Evolutionary conservation across 2,888 invertebrate genomes (phyloP).

Genomic region (Campoplex nolae): DNA sequence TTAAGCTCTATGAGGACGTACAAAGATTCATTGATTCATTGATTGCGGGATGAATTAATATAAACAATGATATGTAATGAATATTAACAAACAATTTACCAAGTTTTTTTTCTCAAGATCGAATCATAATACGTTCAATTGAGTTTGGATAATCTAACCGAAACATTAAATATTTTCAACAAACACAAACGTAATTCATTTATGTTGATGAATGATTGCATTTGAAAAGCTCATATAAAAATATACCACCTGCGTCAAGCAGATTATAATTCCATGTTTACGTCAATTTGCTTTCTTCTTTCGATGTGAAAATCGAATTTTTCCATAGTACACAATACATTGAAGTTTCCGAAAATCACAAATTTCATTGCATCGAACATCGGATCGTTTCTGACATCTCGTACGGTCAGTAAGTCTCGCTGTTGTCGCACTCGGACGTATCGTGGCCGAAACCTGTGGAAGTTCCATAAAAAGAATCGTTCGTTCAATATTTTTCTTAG

Average conservation of each 20-base stretch:
- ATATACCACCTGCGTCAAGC: constrained; percentile 74
- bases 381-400: constrained; percentile 4
- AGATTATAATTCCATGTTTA: constrained; percentile 47
- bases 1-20: neutral
- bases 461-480: constrained; percentile 65
- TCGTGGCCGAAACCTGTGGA: constrained; percentile 95
- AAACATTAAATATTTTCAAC: neutral
- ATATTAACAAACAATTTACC: neutral
- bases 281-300: constrained; percentile 4
- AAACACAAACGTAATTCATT: neutral
- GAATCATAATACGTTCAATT: neutral
- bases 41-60: constrained; percentile 4
- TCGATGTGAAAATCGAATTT: neutral
- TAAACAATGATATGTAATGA: constrained; percentile 22
- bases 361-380: constrained; percentile 29
- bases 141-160: neutral
- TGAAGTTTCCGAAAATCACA: constrained; percentile 8
- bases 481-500: too few relatives aligned
- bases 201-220: constrained; percentile 2
- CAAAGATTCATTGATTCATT: constrained; percentile 16
- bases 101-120: neutral
- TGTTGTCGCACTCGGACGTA: constrained; percentile 94
- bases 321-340: neutral
- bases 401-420: constrained; percentile 90
- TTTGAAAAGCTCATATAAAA: constrained; percentile 71